Conservation (phyloP, 2,113 vertebrate species). For the Oncorhynchus masou region DNA sequence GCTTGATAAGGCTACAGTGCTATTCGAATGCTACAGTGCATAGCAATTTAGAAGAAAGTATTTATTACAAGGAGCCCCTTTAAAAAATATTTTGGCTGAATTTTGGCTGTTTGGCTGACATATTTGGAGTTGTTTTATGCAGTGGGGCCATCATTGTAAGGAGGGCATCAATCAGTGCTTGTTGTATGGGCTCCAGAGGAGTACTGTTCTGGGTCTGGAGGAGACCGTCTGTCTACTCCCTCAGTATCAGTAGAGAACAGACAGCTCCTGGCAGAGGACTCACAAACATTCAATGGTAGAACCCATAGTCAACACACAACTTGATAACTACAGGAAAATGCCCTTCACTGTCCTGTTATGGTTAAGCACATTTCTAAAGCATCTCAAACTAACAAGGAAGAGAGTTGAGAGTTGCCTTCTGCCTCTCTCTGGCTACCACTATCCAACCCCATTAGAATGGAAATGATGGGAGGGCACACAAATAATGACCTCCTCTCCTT, state of each 20-base stretch:
- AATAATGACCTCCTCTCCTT: conserved; percentile 18
- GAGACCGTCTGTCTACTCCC: conserved; percentile 24
- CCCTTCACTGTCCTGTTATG: too few relatives aligned
- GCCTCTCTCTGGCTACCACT: too few relatives aligned
- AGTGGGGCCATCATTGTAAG: conserved; percentile 22
- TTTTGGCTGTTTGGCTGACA: too few relatives aligned
- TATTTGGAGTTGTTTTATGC: conserved; percentile 17
- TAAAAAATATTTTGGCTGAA: too few relatives aligned
- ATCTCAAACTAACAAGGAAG: too few relatives aligned
- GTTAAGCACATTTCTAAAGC: too few relatives aligned
- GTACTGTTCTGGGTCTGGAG: background rate
- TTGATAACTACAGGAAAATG: too few relatives aligned
- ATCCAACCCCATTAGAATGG: background rate
- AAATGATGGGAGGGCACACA: background rate
- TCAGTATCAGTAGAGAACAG: conserved; percentile 7
- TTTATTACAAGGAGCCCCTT: conserved; percentile 16
- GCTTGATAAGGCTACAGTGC: conserved; percentile 13
- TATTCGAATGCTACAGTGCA: conserved; percentile 8
- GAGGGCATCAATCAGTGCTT: conserved; percentile 9
- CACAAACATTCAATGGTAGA: background rate
- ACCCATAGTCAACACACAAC: too few relatives aligned
- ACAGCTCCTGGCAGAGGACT: conserved; percentile 21
- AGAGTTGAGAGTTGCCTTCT: too few relatives aligned
- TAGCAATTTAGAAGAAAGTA: conserved; percentile 30
- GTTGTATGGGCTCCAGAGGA: conserved; percentile 17